phyloP scores from a whole-genome alignment of 2,888 invertebrate genomes.

The Isoperla grammatica region DNA sequence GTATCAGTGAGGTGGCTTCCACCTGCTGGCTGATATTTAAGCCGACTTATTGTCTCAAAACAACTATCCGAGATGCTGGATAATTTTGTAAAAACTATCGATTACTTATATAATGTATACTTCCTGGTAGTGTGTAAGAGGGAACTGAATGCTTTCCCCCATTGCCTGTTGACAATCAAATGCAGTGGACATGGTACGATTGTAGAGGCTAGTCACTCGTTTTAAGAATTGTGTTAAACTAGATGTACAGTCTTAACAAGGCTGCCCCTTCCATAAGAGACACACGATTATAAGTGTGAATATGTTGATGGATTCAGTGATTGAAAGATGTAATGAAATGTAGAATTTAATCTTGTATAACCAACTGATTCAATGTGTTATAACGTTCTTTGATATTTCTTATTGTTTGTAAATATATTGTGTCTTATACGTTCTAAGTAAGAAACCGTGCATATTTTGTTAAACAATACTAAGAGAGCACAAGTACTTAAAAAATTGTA shows the following conservation, averaged over 20 bases:
- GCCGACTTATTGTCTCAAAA: neutral
- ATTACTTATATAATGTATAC: conserved; percentile 10
- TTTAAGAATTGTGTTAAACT: conserved; percentile 18
- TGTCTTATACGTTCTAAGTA: too few species aligned
- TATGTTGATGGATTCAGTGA: neutral
- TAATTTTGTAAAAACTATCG: conserved; percentile 11
- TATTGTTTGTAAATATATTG: too few species aligned
- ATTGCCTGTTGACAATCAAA: conserved; percentile 38
- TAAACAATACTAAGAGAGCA: too few species aligned
- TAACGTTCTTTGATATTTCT: too few species aligned
- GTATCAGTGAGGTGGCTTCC: neutral
- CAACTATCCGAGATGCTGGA: neutral
- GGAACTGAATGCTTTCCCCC: conserved; percentile 27
- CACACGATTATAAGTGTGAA: neutral
- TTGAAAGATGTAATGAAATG: too few species aligned
- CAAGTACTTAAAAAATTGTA: too few species aligned
- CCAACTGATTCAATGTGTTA: too few species aligned
- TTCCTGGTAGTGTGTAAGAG: conserved; percentile 6
- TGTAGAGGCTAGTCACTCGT: conserved; percentile 23
- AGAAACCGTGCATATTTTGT: too few species aligned
- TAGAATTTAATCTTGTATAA: too few species aligned
- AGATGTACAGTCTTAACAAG: too few species aligned
- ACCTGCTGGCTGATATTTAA: neutral
- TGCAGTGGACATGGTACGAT: conserved; percentile 33
- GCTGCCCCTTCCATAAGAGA: too few species aligned